Base-by-base conservation (phyloP, 2,888 invertebrate species). In the Glyphotaelius pellucidus region DNA sequence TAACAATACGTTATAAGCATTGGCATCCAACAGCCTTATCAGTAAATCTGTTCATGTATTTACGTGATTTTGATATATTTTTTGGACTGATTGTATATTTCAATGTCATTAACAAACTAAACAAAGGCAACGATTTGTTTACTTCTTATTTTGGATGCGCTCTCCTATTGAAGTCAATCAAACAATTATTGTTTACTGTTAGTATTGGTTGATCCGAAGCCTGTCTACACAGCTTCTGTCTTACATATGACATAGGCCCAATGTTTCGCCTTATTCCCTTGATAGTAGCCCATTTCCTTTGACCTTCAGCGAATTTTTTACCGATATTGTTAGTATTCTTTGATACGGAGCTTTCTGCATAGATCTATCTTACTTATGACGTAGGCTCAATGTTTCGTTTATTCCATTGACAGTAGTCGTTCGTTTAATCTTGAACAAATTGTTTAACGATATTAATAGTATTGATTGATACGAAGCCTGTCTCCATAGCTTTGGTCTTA, bases 1-100 rank as follows among this genome's bases (percentile, higher is more conserved):
- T 9, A 32, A 32, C 35, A 35, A 19, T 42, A 42, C 14, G 42
- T 42, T 42, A 42, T 42, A 42, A 4, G 19, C 67, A 67, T 35
- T 83, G 83, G 25, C 35, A 15, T 83, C 83, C 15, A 38, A 83
- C 35, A 83, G 32, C 35, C 83, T 83, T 83, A 83, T 35, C 83
- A 83, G 35, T 83, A 83, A n/a, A 83, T 35, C 35, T 32, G 35
- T 38, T 83, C 19, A 7, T 32, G 32, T 83, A 35, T 83, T 83
- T 25, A 32, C 25, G 25, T 67, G 67, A 67, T 67, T 67, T 67
- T 67, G 9, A 67, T 67, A 25, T n/a, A 25, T 67, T 67, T 25
- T 25, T 25, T 67, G 25, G 25, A n/a, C n/a, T 67, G 25, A 67
- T n/a, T 25, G 67, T 0, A 7, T 7, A 67, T 52, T 25, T 67